phyloP scores from a whole-genome alignment of 2,797 vertebrate species.

The Monodelphis domestica region DNA sequence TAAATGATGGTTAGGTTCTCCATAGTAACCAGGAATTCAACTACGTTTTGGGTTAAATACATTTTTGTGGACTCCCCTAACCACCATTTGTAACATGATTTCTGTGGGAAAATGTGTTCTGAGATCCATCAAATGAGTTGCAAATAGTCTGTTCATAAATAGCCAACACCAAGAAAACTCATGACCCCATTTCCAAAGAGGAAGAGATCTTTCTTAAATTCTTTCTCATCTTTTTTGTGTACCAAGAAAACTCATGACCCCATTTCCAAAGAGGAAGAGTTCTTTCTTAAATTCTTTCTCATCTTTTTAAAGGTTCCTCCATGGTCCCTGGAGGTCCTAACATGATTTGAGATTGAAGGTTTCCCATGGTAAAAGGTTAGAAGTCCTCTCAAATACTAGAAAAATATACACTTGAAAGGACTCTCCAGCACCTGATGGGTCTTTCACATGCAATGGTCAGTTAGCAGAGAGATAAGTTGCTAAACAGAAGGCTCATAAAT shows the following conservation, averaged over 20 bases:
- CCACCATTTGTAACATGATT: constrained; percentile 68
- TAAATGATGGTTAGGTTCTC: constrained; percentile 52
- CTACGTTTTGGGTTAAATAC: constrained; percentile 68
- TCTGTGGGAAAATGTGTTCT: constrained; percentile 68
- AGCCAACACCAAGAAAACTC: too few relatives aligned
- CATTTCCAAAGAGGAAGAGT: background rate
- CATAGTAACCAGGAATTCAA: constrained; percentile 38
- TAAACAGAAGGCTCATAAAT: background rate
- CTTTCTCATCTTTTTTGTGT: background rate
- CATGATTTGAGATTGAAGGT: background rate
- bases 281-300: background rate
- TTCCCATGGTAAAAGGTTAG: background rate
- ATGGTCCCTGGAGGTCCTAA: background rate
- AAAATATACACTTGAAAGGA: background rate
- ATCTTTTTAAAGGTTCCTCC: background rate
- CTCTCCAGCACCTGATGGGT: background rate
- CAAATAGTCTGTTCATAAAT: background rate
- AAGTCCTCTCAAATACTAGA: background rate
- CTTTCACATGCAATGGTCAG: background rate
- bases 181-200: background rate
- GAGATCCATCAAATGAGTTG: background rate
- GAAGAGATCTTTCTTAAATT: background rate
- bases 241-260: background rate
- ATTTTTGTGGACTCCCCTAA: constrained; percentile 68
- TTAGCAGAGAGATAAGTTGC: background rate